Evolutionary conservation across 2,113 vertebrate genomes (phyloP).

Genomic region (Psettodes erumei): DNA sequence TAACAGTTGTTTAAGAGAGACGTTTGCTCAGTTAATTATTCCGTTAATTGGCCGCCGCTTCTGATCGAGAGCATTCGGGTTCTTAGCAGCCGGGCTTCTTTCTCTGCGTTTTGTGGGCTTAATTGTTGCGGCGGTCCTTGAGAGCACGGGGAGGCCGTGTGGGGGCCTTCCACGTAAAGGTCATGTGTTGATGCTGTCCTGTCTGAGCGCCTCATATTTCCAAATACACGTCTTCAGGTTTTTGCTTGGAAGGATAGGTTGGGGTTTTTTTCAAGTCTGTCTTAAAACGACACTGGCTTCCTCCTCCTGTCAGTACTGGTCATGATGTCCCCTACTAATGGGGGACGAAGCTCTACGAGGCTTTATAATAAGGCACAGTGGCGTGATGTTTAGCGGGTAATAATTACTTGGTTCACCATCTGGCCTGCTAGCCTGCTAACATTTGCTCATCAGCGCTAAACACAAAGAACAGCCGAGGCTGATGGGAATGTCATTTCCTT

Average conservation of each 20-base stretch:
- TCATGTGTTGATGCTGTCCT: neutral
- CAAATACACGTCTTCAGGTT: neutral
- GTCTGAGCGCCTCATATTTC: conserved; percentile 1
- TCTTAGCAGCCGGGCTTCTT: conserved; percentile 34
- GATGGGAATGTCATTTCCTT: neutral
- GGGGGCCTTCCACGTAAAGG: conserved; percentile 2
- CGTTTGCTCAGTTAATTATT: conserved; percentile 78
- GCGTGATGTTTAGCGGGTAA: too few relatives aligned
- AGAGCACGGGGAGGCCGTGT: conserved; percentile 4
- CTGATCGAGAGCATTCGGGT: conserved; percentile 41
- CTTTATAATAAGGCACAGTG: too few relatives aligned
- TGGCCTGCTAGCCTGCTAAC: neutral
- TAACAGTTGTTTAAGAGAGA: conserved; percentile 76
- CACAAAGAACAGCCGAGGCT: neutral
- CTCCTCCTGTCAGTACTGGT: neutral
- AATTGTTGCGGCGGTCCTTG: conserved; percentile 17
- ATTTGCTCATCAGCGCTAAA: neutral
- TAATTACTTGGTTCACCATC: neutral
- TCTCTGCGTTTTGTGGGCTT: conserved; percentile 29
- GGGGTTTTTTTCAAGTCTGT: neutral
- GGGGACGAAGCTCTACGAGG: too few relatives aligned
- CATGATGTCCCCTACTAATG: neutral
- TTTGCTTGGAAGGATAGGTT: neutral
- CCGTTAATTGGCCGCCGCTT: conserved; percentile 74
- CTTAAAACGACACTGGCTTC: neutral